Base-by-base conservation (phyloP, 2,888 invertebrate genomes). In the Diloba caeruleocephala region DNA sequence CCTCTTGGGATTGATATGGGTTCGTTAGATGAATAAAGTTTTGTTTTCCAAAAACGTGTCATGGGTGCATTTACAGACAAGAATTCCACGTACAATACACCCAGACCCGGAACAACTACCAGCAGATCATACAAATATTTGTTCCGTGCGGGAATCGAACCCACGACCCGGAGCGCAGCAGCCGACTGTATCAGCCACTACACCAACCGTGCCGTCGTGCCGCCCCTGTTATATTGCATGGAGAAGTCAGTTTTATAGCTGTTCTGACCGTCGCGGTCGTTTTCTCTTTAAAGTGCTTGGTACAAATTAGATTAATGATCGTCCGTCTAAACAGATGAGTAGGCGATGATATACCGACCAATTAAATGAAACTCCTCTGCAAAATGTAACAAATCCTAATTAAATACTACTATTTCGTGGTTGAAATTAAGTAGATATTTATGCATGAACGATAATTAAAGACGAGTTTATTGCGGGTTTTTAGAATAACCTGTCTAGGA, bases 311-410 rank as follows among this genome's bases (percentile, higher is more conserved):
- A 65, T 64, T 63, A 64, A 63, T 61, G 51, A 53, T 52, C 39
- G 31, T 43, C 52, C 14, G 37, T 36, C 50, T 28, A 51, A 19
- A 45, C 44, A 60, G 45, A 56, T 43, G 67, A 72, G 81, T 81
- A 73, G 81, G 81, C 67, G 72, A 65, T 78, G 74, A 80, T 67
- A 65, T 54, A 69, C 45, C 17, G 51, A 37, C 63, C 69, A 73
- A 80, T 78, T 70, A 59, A 50, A 56, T 29, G 56, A 59, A 61
- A 68, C 69, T 52, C 58, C 51, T 61, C 56, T 55, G 60, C 59
- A 70, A 78, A 75, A 69, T 75, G 31, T n/a, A 65, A 68, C 63
- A 53, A 70, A 74, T 76, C 72, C 68, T 65, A 59, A 67, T 66
- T 54, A 59, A 31, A 58, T 50, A 51, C 44, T 62, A 63, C 56